Base-by-base conservation (phyloP, 2,113 vertebrate species). In the Peromyscus californicus region DNA sequence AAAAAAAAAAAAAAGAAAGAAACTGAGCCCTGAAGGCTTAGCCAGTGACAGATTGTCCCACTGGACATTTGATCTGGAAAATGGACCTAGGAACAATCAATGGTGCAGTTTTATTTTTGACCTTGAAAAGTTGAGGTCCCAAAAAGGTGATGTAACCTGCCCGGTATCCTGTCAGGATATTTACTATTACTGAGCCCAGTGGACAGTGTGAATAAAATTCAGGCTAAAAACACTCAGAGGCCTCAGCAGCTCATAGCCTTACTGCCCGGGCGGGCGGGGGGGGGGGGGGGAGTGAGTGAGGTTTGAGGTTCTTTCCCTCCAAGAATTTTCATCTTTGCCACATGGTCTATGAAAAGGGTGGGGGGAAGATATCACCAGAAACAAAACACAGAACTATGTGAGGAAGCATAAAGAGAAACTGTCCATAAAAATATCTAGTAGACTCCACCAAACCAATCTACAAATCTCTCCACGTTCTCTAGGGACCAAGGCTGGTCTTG, bases 71-170 rank as follows among this genome's bases (percentile, higher is more conserved):
- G 2, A 26, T 76, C 57, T 16, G 45, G 45, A 65, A 79, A 51
- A 29, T n/a, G 45, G 7, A 70, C 16, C 10, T 63, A 65, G 83
- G 39, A 33, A 1, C 16, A 21, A 0, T 1, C 42, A 63, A 22
- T 31, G 36, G 65, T 19, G 76, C 36, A 12, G 22, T 65, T 83
- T 45, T 21, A 59, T 69, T 36, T 33, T 15, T 70, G 21, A 85
- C 21, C 36, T 42, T 87, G 17, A 39, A 65, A 45, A 90, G 42
- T 1, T 17, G 16, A 84, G 36, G 42, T 70, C 69, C 67, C 33
- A 0, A 19, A 48, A 29, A 22, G 13, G 29, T 1, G 2, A 51
- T 1, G 21, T 7, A 1, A n/a, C 4, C 2, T 63, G 65, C 2
- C 15, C 7, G 36, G 3, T 3, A 3, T 61, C 22, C 1, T 1